A percentile compares a stretch with the other conserved stretches of the same genome.
phyloP scores from a whole-genome alignment of 2,113 vertebrate genomes.

The Amazona guildingii region DNA sequence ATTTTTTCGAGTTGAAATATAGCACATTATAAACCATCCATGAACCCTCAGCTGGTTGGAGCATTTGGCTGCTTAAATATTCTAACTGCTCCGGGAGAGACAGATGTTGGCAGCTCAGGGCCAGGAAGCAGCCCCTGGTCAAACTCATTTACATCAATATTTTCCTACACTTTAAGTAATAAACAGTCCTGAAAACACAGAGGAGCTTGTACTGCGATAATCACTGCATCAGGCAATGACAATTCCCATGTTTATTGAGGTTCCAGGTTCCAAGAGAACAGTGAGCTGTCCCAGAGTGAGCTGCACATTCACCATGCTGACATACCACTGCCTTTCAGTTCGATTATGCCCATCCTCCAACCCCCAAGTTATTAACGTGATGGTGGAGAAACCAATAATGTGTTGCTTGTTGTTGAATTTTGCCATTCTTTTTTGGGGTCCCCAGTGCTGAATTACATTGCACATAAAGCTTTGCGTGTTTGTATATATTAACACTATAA shows the following conservation, averaged over 20 bases:
- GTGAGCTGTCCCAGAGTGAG: not conserved
- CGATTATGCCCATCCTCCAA: rapidly evolving
- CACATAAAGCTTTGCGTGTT: not conserved
- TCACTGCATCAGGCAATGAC: not conserved
- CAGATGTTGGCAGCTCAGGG: not conserved
- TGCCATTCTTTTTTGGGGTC: not conserved
- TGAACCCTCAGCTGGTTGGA: not conserved
- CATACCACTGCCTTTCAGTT: not conserved
- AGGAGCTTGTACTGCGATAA: not conserved
- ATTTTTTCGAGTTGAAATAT: not conserved
- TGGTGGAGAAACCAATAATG: rapidly evolving
- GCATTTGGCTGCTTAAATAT: not conserved
- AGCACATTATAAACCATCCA: not conserved
- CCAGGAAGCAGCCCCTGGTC: not conserved
- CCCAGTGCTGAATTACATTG: not conserved
- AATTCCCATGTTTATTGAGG: not conserved
- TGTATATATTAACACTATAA: not conserved
- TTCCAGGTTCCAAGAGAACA: not conserved
- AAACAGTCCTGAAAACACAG: not conserved
- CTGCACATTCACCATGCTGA: not conserved
- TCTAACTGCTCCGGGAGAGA: not conserved
- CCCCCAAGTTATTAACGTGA: no score
- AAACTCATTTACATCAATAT: not conserved
- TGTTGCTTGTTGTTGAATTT: not conserved
- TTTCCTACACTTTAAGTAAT: not conserved